Evolutionary conservation across 2,888 invertebrate species (phyloP).

Genomic region (Oscheius onirici): DNA sequence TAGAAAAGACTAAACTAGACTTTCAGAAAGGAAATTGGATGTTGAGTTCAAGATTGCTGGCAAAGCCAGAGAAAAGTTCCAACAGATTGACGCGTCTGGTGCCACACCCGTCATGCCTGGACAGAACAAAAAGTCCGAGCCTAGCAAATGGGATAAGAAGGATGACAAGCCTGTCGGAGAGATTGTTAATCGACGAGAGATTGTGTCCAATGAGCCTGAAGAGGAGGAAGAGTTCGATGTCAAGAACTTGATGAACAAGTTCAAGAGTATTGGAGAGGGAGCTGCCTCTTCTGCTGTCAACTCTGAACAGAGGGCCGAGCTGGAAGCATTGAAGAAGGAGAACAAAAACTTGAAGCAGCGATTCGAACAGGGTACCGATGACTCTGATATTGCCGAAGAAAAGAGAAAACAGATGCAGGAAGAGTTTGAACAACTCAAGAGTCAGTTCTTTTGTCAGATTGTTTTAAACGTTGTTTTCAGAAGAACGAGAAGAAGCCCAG

Average conservation of each 20-base stretch:
- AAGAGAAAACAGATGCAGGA: constrained; percentile 72
- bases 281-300: constrained; percentile 18
- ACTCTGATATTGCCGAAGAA: constrained; percentile 71
- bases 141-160: constrained; percentile 69
- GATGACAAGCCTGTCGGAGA: constrained; percentile 61
- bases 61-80: constrained; percentile 87
- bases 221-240: constrained; percentile 69
- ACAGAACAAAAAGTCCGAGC: constrained; percentile 48
- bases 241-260: constrained; percentile 71
- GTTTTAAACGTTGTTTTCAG: constrained; percentile 43
- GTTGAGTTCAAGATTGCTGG: constrained; percentile 76
- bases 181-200: constrained; percentile 64
- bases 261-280: constrained; percentile 68
- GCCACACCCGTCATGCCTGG: constrained; percentile 46
- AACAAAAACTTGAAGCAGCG: constrained; percentile 69
- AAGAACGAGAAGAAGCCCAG: constrained; percentile 66
- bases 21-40: constrained; percentile 51
- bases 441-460: constrained; percentile 45
- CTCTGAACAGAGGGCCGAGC: constrained; percentile 48
- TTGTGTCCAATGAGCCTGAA: constrained; percentile 34
- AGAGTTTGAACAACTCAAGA: constrained; percentile 69
- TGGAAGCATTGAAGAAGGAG: constrained; percentile 52
- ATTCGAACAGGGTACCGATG: constrained; percentile 71
- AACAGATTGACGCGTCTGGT: constrained; percentile 83
- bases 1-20: not conserved